Evolutionary conservation across 2,113 vertebrate genomes (phyloP), one percentile per base, ranked within the genome.

Genomic region (Nothobranchius furzeri): DNA sequence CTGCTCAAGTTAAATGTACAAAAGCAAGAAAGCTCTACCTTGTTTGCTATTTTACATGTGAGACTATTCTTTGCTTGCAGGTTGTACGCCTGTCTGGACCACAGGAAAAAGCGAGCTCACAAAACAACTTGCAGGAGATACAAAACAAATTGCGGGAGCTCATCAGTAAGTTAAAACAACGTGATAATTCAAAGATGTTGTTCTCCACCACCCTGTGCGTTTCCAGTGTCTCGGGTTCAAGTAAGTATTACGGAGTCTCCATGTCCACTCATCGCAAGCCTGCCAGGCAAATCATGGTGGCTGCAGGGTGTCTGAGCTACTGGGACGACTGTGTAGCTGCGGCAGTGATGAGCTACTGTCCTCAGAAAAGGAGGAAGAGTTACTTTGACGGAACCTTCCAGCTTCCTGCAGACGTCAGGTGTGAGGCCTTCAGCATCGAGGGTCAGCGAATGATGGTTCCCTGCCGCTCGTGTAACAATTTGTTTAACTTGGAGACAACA

Each of bases 321-420:
- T 83, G 80, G 77, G 46, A 83, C 3, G 5, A n/a, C 14, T 48
- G 17, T 2, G 68, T 86, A 43, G 75, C 80, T 17, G 68, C 1
- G 25, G 80, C 80, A 43, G 80, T 78, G 65, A 81, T 83, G 71
- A 78, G 49, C n/a, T 73, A 61, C 52, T 59, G 17, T 58, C 47
- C 58, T 11, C 0, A 11, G 0, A 59, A 49, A 1, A 0, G 0
- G 0, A 66, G 37, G 17, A 68, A 63, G 8, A 0, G 0, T 0
- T 6, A 54, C 36, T 82, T 67, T 68, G 51, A 83, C 52, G 61
- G 71, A 48, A 70, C 80, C 12, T 14, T 85, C 36, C 1, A 5
- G 10, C 46, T 85, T 50, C 53, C 74, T 15, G 0, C 0, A 6
- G 0, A 6, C 2, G 56, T 79, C 20, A 70, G 9, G 7, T 83